A percentile compares a stretch with the other conserved stretches of the same genome.
phyloP scores from a whole-genome alignment of 2,797 vertebrate species.

The Kryptolebias ocellatus region DNA sequence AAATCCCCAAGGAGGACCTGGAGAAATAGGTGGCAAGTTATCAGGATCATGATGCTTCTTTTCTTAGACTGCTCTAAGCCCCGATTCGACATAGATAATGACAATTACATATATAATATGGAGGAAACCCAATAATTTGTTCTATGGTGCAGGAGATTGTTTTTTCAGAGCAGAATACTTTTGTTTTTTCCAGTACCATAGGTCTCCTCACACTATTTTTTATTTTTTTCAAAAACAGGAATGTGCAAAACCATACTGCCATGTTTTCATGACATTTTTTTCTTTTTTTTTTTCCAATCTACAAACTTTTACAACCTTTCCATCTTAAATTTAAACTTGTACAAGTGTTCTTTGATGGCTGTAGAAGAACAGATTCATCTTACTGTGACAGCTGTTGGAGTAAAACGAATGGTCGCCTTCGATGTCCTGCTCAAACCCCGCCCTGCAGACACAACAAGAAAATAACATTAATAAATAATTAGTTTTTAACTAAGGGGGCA shows the following conservation, averaged over 20 bases:
- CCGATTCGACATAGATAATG: neutral
- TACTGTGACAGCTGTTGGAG: conserved; percentile 82
- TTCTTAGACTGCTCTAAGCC: neutral
- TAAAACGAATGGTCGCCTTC: conserved; percentile 66
- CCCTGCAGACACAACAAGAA: conserved; percentile 65
- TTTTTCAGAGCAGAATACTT: neutral
- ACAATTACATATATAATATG: neutral
- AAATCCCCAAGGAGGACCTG: neutral
- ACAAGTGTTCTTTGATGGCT: neutral
- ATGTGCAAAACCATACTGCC: neutral
- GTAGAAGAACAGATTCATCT: conserved; percentile 37
- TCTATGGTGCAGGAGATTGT: neutral
- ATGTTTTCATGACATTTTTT: neutral
- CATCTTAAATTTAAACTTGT: neutral
- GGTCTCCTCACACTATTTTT: neutral
- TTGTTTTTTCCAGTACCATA: neutral
- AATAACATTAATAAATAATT: conserved; percentile 2
- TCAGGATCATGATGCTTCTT: neutral
- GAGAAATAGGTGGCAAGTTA: conserved; percentile 4
- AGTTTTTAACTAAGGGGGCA: neutral
- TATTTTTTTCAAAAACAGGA: neutral
- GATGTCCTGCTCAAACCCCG: conserved; percentile 83
- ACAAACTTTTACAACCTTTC: conserved; percentile 3
- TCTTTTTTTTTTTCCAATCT: neutral
- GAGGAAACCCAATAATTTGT: neutral